Base-by-base conservation (phyloP, 2,888 invertebrate species). In the Entomobrya multifasciata region DNA sequence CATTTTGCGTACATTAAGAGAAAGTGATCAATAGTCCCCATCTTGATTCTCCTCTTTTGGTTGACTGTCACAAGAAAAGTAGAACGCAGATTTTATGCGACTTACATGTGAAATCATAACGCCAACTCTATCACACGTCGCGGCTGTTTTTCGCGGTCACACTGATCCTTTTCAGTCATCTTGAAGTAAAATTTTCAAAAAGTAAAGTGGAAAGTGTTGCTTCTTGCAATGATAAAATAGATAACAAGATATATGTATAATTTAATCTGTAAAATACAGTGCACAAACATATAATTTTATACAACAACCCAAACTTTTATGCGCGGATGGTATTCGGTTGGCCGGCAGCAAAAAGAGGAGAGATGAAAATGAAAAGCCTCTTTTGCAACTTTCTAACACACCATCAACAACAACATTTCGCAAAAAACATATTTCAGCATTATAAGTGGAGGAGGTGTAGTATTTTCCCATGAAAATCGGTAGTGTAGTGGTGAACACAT, bases 71-170 rank as follows among this genome's bases (percentile, higher is more conserved):
- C 67, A 17, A 11, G 44, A 67, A 67, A 67, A 67, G 22, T 67
- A 22, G 67, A 67, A 67, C 67, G 44, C 44, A 41, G 67, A 67
- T 67, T 67, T 67, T 44, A 41, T 44, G 4, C 41, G 67, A 44
- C 67, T n/a, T n/a, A n/a, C n/a, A n/a, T n/a, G n/a, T n/a, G n/a
- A n/a, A n/a, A n/a, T n/a, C n/a, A n/a, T n/a, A n/a, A n/a, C n/a
- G n/a, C n/a, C n/a, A n/a, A n/a, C n/a, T n/a, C n/a, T n/a, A n/a
- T n/a, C n/a, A n/a, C n/a, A n/a, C n/a, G n/a, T n/a, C n/a, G n/a
- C n/a, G n/a, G n/a, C n/a, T 62, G 17, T 60, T 62, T 62, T 60
- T n/a, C n/a, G n/a, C n/a, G n/a, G n/a, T n/a, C n/a, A n/a, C n/a
- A n/a, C n/a, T n/a, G 36, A 30, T 62, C 44, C 22, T 36, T 11